Conservation (phyloP, 2,113 vertebrate genomes). For the Pedetes capensis region DNA sequence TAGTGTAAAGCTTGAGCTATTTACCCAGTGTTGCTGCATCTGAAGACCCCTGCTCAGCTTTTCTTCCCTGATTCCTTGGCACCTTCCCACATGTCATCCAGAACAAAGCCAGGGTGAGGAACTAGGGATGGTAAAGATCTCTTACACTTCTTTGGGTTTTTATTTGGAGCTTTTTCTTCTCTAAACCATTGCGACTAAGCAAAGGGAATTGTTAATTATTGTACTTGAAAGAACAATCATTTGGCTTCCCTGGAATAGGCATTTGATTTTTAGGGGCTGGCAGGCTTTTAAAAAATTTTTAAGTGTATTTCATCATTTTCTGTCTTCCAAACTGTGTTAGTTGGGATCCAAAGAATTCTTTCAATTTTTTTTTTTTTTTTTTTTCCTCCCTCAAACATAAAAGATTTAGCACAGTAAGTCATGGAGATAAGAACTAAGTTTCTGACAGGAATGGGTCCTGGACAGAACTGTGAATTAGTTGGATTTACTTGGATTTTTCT, state of each 20-base stretch:
- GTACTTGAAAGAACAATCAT: neutral
- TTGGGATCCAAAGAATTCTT: constrained; percentile 36
- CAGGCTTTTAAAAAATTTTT: neutral
- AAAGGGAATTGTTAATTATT: neutral
- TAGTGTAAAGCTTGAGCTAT: neutral
- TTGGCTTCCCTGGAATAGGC: neutral
- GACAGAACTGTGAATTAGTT: neutral
- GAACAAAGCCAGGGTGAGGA: neutral
- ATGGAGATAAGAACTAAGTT: neutral
- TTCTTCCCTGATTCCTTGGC: neutral
- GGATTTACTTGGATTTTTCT: neutral
- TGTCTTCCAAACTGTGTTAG: neutral
- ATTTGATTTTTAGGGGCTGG: constrained; percentile 5
- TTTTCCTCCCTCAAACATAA: neutral
- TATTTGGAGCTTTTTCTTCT: constrained; percentile 2
- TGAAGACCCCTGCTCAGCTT: neutral
- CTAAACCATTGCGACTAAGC: neutral
- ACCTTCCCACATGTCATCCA: neutral
- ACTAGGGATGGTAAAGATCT: no score
- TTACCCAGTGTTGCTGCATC: neutral
- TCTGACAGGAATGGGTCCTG: neutral
- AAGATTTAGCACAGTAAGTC: neutral
- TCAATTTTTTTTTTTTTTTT: neutral
- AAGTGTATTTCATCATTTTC: neutral
- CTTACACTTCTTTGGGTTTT: neutral